A percentile compares a stretch with the other conserved stretches of the same genome.
phyloP scores from a whole-genome alignment of 2,888 invertebrate species.

The Tubiluchus corallicola region DNA sequence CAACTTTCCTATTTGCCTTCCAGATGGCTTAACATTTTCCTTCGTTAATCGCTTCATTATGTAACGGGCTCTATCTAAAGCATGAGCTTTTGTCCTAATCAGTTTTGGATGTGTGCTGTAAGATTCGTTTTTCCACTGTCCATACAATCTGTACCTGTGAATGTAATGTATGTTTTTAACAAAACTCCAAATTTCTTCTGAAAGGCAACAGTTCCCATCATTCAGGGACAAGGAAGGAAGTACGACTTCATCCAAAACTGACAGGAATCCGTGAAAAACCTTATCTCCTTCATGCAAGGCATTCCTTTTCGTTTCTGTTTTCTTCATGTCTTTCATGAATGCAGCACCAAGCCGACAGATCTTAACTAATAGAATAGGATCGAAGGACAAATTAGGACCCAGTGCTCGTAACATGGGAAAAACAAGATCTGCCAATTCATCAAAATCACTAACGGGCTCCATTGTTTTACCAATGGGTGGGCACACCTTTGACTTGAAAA shows the following conservation, averaged over 20 bases:
- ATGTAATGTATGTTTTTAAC: slow-evolving; percentile 31
- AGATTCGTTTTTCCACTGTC: slow-evolving; percentile 87
- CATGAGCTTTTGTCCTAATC: slow-evolving; percentile 61
- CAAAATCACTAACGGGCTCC: slow-evolving; percentile 44
- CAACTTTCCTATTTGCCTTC: slow-evolving; percentile 83
- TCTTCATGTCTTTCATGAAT: slow-evolving; percentile 29
- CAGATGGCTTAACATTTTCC: slow-evolving; percentile 92
- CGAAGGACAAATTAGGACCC: slow-evolving; percentile 68
- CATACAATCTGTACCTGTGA: slow-evolving; percentile 50
- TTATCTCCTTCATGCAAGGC: slow-evolving; percentile 36
- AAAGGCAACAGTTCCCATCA: slow-evolving; percentile 84
- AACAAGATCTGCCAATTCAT: slow-evolving; percentile 50
- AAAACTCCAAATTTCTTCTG: slow-evolving; percentile 86
- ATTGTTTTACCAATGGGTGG: slow-evolving; percentile 27
- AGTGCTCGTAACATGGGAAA: slow-evolving; percentile 67
- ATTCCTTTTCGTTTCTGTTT: slow-evolving; percentile 26
- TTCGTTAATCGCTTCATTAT: slow-evolving; percentile 86
- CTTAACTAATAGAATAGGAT: slow-evolving; percentile 79
- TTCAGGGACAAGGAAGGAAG: slow-evolving; percentile 75
- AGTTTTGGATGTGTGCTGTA: slow-evolving; percentile 61
- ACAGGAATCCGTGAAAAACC: slow-evolving; percentile 64
- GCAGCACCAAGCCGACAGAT: slow-evolving; percentile 37
- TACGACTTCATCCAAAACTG: slow-evolving; percentile 66
- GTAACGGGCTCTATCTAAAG: slow-evolving; percentile 76
- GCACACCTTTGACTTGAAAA: slow-evolving; percentile 36